phyloP scores from a whole-genome alignment of 2,113 vertebrate species.

The Arothron firmamentum region DNA sequence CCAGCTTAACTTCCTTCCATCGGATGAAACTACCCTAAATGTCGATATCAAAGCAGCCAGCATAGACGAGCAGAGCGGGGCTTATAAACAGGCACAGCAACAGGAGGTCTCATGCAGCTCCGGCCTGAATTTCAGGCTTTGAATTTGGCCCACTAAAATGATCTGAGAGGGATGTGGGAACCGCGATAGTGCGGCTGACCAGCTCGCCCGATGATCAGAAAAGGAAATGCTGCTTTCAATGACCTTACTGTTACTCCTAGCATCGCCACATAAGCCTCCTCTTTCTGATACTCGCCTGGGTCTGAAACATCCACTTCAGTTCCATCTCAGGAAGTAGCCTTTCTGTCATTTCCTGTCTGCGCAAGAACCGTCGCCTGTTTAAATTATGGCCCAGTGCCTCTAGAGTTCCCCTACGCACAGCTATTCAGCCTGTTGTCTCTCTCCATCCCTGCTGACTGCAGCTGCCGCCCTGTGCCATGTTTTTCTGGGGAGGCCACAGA shows the following conservation, averaged over 20 bases:
- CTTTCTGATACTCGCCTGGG: conserved; percentile 90
- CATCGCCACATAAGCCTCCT: conserved; percentile 80
- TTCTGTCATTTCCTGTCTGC: conserved; percentile 99
- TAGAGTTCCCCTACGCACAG: conserved; percentile 64
- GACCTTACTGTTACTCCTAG: conserved; percentile 96
- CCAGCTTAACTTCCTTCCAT: conserved; percentile 75
- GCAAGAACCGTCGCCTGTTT: conserved; percentile 93
- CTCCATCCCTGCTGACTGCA: conserved; percentile 66
- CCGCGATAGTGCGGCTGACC: conserved; percentile 62
- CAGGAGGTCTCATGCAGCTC: conserved; percentile 70
- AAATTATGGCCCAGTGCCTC: conserved; percentile 86
- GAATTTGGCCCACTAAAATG: conserved; percentile 71
- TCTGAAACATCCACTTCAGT: conserved; percentile 94
- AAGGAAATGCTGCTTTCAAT: conserved; percentile 83
- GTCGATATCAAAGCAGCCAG: conserved; percentile 64
- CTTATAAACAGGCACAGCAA: conserved; percentile 62
- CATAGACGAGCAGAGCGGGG: conserved; percentile 52
- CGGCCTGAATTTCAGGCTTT: conserved; percentile 68
- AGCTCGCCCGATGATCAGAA: conserved; percentile 57
- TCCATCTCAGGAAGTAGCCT: conserved; percentile 89
- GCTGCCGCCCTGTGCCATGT: conserved; percentile 68
- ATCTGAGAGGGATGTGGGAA: conserved; percentile 74
- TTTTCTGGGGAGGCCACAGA: conserved; percentile 26
- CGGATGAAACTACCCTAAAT: conserved; percentile 67
- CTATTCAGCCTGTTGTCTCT: conserved; percentile 65